Base-by-base conservation (phyloP, 2,888 invertebrate genomes). In the Nomada ruficornis region DNA sequence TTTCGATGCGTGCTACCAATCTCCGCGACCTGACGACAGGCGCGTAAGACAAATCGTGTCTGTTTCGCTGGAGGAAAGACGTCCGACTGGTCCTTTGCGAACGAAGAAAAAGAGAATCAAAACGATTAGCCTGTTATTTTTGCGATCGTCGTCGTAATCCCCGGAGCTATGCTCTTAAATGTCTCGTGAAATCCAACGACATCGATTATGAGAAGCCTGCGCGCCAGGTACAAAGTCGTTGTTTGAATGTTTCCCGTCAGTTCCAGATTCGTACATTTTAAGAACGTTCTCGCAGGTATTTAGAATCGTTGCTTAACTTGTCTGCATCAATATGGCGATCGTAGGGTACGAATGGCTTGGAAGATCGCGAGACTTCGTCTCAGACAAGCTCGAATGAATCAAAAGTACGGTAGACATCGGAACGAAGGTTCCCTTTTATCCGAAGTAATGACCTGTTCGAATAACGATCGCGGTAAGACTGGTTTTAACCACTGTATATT, bases 381-480 rank as follows among this genome's bases (percentile, higher is more conserved):
- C 29, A 0, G 29, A 7, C 29, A 29, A 29, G 29, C 29, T 29
- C 29, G 29, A 36, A 36, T 1, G 36, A 36, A 36, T 36, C 9
- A 36, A 36, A 36, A 36, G 36, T 36, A 36, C 7, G 36, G 5
- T 36, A 36, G 36, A 36, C 36, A 36, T 36, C 7, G 36, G 36
- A 0, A 36, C 36, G 36, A 36, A 7, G 7, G 36, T 36, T 36
- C 36, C 36, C 36, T 36, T 36, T 36, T 36, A 36, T 36, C 36
- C 36, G 36, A 36, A 5, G 36, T 36, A 36, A 36, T 36, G 0
- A 0, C 36, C 60, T 50, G 68, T 67, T 65, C 59, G 47, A 65
- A 44, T 57, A 77, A 80, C 59, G 63, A 80, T 64, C 55, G 68
- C 52, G 71, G 71, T 68, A 78, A 86, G 80, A 79, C 86, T 84